A percentile compares a stretch with the other conserved stretches of the same genome.
Conservation (phyloP, 2,113 vertebrate species). For the Perca flavescens region DNA sequence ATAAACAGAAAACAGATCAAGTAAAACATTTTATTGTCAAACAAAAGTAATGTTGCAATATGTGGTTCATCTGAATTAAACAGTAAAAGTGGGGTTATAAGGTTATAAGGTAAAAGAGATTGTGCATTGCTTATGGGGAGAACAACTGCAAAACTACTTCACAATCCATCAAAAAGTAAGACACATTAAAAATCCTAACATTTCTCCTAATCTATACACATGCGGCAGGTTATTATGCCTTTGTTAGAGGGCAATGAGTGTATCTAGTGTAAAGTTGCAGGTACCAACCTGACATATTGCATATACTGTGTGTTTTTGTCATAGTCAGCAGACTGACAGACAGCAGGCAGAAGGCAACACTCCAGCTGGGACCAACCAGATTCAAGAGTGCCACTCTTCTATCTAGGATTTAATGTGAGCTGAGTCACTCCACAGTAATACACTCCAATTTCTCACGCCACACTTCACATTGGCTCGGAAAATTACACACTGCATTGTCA, state of each 20-base stretch:
- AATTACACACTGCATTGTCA: conserved; percentile 64
- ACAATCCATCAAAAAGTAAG: background rate
- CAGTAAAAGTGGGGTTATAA: conserved; percentile 13
- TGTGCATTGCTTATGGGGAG: background rate
- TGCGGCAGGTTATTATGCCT: background rate
- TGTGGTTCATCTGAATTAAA: conserved; percentile 46
- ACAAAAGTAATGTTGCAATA: conserved; percentile 19
- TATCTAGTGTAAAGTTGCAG: background rate
- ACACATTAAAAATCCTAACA: background rate
- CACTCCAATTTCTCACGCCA: conserved; percentile 49
- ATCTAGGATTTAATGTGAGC: conserved; percentile 53
- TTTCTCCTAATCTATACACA: background rate
- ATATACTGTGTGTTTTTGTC: conserved; percentile 10
- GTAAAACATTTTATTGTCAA: conserved; percentile 44
- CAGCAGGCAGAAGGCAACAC: conserved; percentile 30
- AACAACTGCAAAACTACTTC: conserved; percentile 4
- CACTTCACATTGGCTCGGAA: conserved; percentile 50
- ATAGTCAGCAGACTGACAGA: conserved; percentile 30
- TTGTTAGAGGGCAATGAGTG: background rate
- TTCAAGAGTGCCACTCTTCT: conserved; percentile 33
- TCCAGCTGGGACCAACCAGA: conserved; percentile 36
- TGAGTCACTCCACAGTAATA: conserved; percentile 55
- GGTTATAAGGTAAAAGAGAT: background rate
- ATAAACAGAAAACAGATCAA: conserved; percentile 34
- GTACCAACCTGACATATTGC: background rate